Evolutionary conservation across 2,888 invertebrate genomes (phyloP).

Genomic region (Apamea anceps): DNA sequence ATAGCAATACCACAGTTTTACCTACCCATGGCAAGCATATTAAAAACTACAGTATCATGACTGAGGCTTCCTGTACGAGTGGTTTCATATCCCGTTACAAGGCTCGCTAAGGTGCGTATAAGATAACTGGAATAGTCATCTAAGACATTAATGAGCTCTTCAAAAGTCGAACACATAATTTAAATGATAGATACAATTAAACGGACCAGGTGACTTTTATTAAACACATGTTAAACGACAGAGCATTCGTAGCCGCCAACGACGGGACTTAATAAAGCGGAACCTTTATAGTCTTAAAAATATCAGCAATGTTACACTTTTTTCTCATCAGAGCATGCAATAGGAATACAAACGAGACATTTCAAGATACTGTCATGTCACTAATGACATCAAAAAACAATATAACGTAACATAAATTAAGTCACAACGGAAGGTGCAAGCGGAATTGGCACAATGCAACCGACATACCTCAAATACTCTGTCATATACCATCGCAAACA

Average conservation of each 20-base stretch:
- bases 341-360: conserved; percentile 37
- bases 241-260: not conserved
- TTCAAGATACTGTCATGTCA: conserved; percentile 38
- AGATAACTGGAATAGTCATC: not conserved
- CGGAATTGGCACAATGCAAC: conserved; percentile 50
- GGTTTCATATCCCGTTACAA: conserved; percentile 1
- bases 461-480: conserved; percentile 45
- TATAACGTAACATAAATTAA: conserved; percentile 47
- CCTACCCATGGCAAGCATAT: not conserved
- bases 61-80: not conserved
- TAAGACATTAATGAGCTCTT: not conserved
- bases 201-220: conserved; percentile 11
- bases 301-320: conserved; percentile 46
- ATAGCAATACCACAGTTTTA: not conserved
- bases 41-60: not conserved
- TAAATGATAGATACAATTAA: conserved; percentile 20
- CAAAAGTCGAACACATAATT: conserved; percentile 8
- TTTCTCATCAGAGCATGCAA: conserved; percentile 20
- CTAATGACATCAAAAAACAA: conserved; percentile 55
- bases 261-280: conserved; percentile 35
- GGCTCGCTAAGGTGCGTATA: not conserved
- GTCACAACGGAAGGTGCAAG: conserved; percentile 60
- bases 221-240: conserved; percentile 15
- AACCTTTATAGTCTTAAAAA: conserved; percentile 27
- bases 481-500: conserved; percentile 47